Conservation (phyloP, 2,888 invertebrate genomes). For the Lepidochitona cinerea region DNA sequence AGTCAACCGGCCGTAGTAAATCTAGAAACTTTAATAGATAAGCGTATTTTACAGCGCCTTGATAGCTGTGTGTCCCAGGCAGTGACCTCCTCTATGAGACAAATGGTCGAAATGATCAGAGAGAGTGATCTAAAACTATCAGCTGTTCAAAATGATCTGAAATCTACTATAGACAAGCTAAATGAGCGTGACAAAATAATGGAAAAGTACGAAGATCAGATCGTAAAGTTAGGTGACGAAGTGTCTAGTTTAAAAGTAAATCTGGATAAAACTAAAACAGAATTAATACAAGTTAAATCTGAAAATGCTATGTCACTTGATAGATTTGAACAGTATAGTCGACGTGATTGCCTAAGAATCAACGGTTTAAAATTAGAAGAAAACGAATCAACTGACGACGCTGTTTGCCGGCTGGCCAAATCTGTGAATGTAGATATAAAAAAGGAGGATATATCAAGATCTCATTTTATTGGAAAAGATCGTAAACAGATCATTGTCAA, state of each 20-base stretch:
- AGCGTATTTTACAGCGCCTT: too few species aligned
- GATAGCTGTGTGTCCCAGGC: too few species aligned
- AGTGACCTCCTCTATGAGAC: too few species aligned
- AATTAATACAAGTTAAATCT: too few species aligned
- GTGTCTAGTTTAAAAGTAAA: too few species aligned
- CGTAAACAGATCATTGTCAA: slow-evolving; percentile 3
- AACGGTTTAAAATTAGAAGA: background rate
- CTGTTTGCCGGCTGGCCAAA: background rate
- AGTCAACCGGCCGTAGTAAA: background rate
- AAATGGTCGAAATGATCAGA: background rate
- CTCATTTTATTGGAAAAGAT: background rate
- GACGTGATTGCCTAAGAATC: background rate
- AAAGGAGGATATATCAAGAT: background rate
- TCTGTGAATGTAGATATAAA: background rate
- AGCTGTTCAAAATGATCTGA: background rate
- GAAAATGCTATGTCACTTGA: too few species aligned
- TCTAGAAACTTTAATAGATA: background rate
- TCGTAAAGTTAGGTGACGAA: background rate
- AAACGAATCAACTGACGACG: background rate
- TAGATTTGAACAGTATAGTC: slow-evolving; percentile 1
- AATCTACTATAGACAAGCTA: background rate
- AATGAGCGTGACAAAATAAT: background rate
- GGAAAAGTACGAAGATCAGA: background rate
- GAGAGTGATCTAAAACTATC: background rate
- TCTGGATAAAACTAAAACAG: too few species aligned